Evolutionary conservation across 2,113 vertebrate genomes (phyloP).

Genomic region (Microcebus griseorufus): DNA sequence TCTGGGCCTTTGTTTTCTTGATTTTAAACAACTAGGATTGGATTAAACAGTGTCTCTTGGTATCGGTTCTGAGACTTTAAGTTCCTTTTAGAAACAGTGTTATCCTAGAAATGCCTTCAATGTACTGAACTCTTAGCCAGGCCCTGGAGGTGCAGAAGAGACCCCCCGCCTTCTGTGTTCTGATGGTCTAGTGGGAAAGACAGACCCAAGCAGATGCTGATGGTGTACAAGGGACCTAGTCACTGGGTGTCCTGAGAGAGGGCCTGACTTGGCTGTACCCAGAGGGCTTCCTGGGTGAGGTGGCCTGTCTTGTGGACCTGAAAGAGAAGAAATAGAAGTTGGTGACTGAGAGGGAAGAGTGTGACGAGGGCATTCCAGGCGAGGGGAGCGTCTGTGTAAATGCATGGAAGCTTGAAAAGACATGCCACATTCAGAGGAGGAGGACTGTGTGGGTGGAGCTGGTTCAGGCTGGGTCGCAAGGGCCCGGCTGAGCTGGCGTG

Average conservation of each 20-base stretch:
- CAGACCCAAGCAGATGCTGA: not conserved
- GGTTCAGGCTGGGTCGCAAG: not conserved
- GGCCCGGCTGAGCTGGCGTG: accelerated
- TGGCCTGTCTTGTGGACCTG: not conserved
- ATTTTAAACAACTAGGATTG: not conserved
- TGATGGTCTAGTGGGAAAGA: not conserved
- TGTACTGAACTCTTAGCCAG: not conserved
- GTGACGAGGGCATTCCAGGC: not conserved
- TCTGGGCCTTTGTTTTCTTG: not conserved
- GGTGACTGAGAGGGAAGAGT: not conserved
- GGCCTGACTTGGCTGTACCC: not conserved
- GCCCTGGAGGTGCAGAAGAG: not conserved
- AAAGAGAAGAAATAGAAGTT: not conserved
- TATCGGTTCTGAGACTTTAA: not conserved
- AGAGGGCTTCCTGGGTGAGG: not conserved
- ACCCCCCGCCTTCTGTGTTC: not conserved
- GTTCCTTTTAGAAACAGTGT: not conserved
- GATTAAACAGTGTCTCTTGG: not conserved
- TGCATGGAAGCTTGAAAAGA: not conserved
- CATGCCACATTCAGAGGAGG: not conserved
- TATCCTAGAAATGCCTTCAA: not conserved
- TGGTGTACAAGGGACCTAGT: not conserved
- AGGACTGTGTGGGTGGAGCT: not conserved
- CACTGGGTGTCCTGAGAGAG: not conserved
- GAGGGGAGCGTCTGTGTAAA: not conserved